These are phyloP conservation scores for Drosophila longiperda DNA, from an alignment of 2,888 invertebrate species.

Conservation along the genomic window DNA sequence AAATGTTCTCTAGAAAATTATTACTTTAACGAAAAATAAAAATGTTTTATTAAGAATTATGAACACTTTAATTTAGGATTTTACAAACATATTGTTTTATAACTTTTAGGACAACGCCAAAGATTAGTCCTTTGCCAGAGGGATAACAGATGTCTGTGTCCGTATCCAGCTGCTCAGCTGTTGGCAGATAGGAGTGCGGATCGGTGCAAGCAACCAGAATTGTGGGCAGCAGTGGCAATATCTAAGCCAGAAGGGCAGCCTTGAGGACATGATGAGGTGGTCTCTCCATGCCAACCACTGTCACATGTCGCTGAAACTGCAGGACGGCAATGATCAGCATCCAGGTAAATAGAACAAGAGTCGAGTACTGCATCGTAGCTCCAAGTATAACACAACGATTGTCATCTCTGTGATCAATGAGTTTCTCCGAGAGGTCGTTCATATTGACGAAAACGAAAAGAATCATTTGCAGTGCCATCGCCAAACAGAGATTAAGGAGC, in stretches of 20 bases:
- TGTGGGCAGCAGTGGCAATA: slow-evolving; percentile 87
- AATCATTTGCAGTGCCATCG: slow-evolving; percentile 87
- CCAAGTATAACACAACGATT: slow-evolving; percentile 87
- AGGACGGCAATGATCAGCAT: slow-evolving; percentile 89
- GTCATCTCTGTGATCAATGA: slow-evolving; percentile 37
- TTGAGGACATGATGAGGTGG: slow-evolving; percentile 88
- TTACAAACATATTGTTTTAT: neutral
- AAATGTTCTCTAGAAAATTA: neutral
- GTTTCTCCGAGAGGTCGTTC: slow-evolving; percentile 71
- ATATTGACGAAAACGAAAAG: slow-evolving; percentile 81
- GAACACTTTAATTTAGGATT: neutral
- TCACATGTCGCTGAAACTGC: slow-evolving; percentile 89
- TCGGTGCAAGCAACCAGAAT: slow-evolving; percentile 84
- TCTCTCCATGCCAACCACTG: slow-evolving; percentile 87
- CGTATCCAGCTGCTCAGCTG: slow-evolving; percentile 52
- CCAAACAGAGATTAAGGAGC: slow-evolving; percentile 88
- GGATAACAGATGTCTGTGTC: slow-evolving; percentile 86
- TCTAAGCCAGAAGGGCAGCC: slow-evolving; percentile 88
- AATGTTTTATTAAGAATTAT: neutral
- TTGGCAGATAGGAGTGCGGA: slow-evolving; percentile 85
- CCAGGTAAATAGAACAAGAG: slow-evolving; percentile 89
- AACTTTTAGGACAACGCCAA: slow-evolving; percentile 84
- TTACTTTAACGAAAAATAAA: neutral
- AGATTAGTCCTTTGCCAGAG: slow-evolving; percentile 85
- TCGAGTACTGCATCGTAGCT: slow-evolving; percentile 88